Evolutionary conservation across 2,888 invertebrate species (phyloP), one percentile per base, ranked within the genome.

Genomic region (Falcaria lacertinaria): DNA sequence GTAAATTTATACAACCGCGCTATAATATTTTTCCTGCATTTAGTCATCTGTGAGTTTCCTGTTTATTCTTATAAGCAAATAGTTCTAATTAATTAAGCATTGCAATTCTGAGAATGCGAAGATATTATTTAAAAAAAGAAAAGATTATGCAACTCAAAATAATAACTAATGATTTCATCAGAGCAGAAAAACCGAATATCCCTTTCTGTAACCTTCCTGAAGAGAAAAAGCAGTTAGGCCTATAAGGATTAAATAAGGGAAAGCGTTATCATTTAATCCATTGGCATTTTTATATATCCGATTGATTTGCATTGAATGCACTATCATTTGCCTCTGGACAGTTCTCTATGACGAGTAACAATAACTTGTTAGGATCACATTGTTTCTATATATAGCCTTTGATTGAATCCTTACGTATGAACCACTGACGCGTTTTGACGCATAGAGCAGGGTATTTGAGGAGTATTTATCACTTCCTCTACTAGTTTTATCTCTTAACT

Each of bases 271-370:
- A 28, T 11, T 28, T 1, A 11, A 11, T 28, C 52, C 54, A 47
- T 46, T 52, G 51, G 46, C 55, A 57, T 59, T 50, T 46, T 41
- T 51, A 54, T 61, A 58, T 72, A 77, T 80, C 80, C 79, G 72
- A 63, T 63, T 67, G 13, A 80, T 82, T 80, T 74, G 69, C 80
- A 81, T 82, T 80, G 70, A 80, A 80, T 81, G 62, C 58, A 48
- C 49, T 54, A 50, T 62, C 62, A 62, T 65, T 64, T 58, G 62
- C 51, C 60, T 55, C 45, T 45, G 47, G 51, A 6, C 40, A 49
- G 40, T 51, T 48, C 52, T 54, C 43, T 54, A 48, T 45, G 48
- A 57, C 57, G 54, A 46, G 44, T 52, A 64, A 69, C 63, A 61
- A 65, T 64, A 63, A 47, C 44, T 47, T 28, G 28, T 11, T 28